A percentile compares a stretch with the other conserved stretches of the same genome.
Evolutionary conservation across 2,888 invertebrate species (phyloP).

Genomic region (Melieria crassipennis): DNA sequence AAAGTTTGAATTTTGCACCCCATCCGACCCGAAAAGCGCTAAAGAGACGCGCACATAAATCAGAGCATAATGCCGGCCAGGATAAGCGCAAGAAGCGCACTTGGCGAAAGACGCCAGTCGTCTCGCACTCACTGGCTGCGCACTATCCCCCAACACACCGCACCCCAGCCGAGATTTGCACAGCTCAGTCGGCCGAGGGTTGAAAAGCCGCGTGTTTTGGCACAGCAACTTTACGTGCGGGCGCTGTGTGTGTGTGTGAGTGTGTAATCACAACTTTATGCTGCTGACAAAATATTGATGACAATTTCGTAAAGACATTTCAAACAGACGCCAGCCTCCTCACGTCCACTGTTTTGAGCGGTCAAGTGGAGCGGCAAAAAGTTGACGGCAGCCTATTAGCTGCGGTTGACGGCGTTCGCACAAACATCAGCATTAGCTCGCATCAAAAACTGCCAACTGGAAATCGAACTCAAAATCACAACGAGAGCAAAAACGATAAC

Average conservation of each 20-base stretch:
- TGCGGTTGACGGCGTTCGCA: slow-evolving; percentile 45
- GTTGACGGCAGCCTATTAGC: slow-evolving; percentile 42
- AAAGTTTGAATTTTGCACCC: slow-evolving; percentile 30
- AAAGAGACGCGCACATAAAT: slow-evolving; percentile 49
- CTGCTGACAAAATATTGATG: slow-evolving; percentile 5
- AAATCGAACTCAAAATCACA: slow-evolving; percentile 44
- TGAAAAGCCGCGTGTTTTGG: no score
- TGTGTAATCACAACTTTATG: no score
- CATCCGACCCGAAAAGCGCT: slow-evolving; percentile 26
- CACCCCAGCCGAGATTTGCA: no score
- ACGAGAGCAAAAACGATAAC: slow-evolving; percentile 44
- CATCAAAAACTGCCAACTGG: slow-evolving; percentile 34
- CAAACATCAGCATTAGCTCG: not conserved
- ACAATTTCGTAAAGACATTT: slow-evolving; percentile 10
- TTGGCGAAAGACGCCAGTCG: no score
- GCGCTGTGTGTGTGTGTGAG: no score
- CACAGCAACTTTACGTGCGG: no score
- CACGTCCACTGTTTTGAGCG: no score
- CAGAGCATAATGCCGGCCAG: slow-evolving; percentile 40
- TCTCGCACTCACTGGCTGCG: no score
- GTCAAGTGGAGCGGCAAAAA: slow-evolving; percentile 10
- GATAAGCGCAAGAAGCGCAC: not conserved
- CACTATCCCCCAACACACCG: no score
- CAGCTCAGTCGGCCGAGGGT: no score
- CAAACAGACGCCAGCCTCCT: slow-evolving; percentile 2